Evolutionary conservation across 2,888 invertebrate species (phyloP).

Genomic region (Cerastis rubricosa): DNA sequence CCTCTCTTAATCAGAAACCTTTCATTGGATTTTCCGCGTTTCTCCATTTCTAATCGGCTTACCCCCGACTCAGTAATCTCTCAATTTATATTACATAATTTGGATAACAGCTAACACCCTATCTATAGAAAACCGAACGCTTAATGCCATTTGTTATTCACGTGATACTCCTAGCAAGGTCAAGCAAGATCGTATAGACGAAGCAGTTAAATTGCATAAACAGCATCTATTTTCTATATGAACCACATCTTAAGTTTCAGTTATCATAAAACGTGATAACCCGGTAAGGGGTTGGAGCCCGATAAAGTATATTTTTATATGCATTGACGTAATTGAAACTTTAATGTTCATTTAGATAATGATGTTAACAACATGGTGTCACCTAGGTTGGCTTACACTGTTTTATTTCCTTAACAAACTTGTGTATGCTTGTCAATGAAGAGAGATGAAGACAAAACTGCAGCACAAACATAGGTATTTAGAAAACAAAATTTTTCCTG

Average conservation of each 20-base stretch:
- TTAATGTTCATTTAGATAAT: constrained; percentile 48
- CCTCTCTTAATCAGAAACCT: not conserved
- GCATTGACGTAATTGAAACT: constrained; percentile 77
- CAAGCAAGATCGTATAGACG: constrained; percentile 41
- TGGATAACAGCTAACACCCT: constrained; percentile 1
- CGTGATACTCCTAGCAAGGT: constrained; percentile 59
- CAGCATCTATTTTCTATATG: constrained; percentile 63
- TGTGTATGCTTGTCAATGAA: not conserved
- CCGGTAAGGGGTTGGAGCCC: constrained; percentile 68
- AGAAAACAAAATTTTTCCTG: not conserved
- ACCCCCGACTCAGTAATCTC: not conserved
- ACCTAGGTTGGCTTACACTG: not conserved
- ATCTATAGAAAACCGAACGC: constrained; percentile 38
- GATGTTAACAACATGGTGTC: constrained; percentile 24
- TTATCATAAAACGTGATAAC: constrained; percentile 72
- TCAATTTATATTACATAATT: constrained; percentile 11
- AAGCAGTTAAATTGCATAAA: constrained; percentile 70
- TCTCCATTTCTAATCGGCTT: not conserved
- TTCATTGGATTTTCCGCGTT: not conserved
- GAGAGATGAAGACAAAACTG: not conserved
- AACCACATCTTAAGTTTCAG: constrained; percentile 37
- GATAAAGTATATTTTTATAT: constrained; percentile 72
- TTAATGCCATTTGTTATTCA: constrained; percentile 54
- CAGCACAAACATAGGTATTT: not conserved
- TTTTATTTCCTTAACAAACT: not conserved